Base-by-base conservation (phyloP, 2,113 vertebrate species). In the Rhynchomys soricoides region DNA sequence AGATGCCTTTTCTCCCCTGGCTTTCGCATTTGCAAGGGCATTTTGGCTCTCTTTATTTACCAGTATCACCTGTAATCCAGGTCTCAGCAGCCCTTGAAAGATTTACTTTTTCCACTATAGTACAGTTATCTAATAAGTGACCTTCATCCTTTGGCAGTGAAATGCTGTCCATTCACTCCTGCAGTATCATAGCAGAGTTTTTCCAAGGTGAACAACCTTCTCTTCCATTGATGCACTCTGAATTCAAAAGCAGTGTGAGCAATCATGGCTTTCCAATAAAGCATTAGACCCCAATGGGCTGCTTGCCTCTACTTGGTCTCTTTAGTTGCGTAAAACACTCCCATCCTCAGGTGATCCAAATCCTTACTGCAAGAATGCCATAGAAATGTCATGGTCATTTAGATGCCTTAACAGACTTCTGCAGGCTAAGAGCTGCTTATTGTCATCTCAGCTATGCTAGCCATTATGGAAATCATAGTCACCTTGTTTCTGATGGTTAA, bases 401-500 rank as follows among this genome's bases (percentile, higher is more conserved):
- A 52, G 75, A 85, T 43, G 70, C 50, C 62, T 93, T 96, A 48
- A 57, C 71, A 86, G n/a, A 91, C 74, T 91, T 71, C 64, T 81
- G 7, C 21, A 48, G 21, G 34, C 55, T 52, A 55, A 83, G 45
- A 11, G 7, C 50, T 29, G 55, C 62, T 82, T 77, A 4, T n/a
- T 86, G n/a, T 90, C 62, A 68, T 94, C 91, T n/a, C 9, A 78
- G 26, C 45, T 87, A 16, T 59, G 21, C 7, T 64, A 29, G 16
- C 13, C 29, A 12, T 73, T 92, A 59, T 70, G 31, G 89, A 90
- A 92, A 83, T 77, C 79, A 40, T 5, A 85, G 79, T 85, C 21
- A 91, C 40, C 55, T 93, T 88, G 37, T 45, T 90, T 91, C 62
- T 93, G 59, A 94, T 79, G 45, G 40, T 8, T 90, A 90, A 57